phyloP scores from a whole-genome alignment of 2,113 vertebrate species.

The Pao palembangensis region DNA sequence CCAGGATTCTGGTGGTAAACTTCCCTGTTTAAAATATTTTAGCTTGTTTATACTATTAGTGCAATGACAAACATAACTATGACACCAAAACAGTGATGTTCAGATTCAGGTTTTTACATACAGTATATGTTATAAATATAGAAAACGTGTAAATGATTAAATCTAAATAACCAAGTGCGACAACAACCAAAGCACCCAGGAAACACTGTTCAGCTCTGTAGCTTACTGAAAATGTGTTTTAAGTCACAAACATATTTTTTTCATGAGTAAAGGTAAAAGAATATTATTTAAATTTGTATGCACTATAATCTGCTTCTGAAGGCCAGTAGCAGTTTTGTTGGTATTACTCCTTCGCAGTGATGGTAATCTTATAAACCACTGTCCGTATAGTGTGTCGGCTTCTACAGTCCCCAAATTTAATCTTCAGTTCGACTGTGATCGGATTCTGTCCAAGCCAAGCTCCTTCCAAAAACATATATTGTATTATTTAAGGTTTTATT shows the following conservation, averaged over 20 bases:
- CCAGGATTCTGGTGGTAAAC: background rate
- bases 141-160: background rate
- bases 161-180: background rate
- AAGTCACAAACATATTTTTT: slow-evolving; percentile 30
- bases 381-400: slow-evolving; percentile 53
- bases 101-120: background rate
- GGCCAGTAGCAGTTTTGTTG: slow-evolving; percentile 35
- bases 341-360: slow-evolving; percentile 35
- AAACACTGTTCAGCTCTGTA: slow-evolving; percentile 23
- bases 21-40: background rate
- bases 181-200: background rate
- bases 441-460: slow-evolving; percentile 29
- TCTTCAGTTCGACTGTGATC: slow-evolving; percentile 46
- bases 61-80: background rate
- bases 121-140: background rate
- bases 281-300: slow-evolving; percentile 42
- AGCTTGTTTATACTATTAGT: background rate
- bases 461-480: slow-evolving; percentile 41
- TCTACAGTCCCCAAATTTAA: slow-evolving; percentile 49
- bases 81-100: slow-evolving; percentile 4
- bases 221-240: slow-evolving; percentile 41
- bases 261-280: slow-evolving; percentile 14
- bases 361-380: slow-evolving; percentile 44
- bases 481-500: slow-evolving; percentile 49
- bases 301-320: slow-evolving; percentile 54